Conservation (phyloP, 2,888 invertebrate genomes). For the Lottia scabra region DNA sequence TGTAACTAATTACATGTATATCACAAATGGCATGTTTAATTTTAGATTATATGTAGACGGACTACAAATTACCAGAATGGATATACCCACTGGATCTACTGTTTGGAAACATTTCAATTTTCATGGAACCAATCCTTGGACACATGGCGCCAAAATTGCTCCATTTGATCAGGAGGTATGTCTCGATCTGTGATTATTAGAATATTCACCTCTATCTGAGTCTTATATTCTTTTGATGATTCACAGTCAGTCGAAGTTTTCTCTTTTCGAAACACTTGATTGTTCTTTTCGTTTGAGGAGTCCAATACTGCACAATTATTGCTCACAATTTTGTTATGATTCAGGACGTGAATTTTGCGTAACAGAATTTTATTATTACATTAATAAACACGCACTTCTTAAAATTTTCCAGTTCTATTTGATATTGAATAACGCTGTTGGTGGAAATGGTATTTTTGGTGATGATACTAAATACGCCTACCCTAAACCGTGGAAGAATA, state of each 20-base stretch:
- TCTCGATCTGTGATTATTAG: too few relatives aligned
- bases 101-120: neutral
- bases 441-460: neutral
- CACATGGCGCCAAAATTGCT: neutral
- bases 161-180: neutral
- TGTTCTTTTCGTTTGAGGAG: too few relatives aligned
- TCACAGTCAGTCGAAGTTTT: too few relatives aligned
- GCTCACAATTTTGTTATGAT: too few relatives aligned
- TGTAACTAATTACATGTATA: too few relatives aligned
- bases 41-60: neutral
- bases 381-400: neutral
- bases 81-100: neutral
- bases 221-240: too few relatives aligned
- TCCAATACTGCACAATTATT: too few relatives aligned
- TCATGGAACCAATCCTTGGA: neutral
- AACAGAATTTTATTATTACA: too few relatives aligned
- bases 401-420: neutral
- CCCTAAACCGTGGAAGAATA: slow-evolving; percentile 8
- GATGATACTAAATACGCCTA: neutral
- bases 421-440: neutral
- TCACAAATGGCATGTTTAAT: too few relatives aligned
- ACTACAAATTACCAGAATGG: neutral
- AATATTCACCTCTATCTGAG: too few relatives aligned
- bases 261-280: too few relatives aligned
- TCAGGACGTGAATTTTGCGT: too few relatives aligned